Conservation (phyloP, 2,113 vertebrate genomes). For the Cynoglossus semilaevis region DNA sequence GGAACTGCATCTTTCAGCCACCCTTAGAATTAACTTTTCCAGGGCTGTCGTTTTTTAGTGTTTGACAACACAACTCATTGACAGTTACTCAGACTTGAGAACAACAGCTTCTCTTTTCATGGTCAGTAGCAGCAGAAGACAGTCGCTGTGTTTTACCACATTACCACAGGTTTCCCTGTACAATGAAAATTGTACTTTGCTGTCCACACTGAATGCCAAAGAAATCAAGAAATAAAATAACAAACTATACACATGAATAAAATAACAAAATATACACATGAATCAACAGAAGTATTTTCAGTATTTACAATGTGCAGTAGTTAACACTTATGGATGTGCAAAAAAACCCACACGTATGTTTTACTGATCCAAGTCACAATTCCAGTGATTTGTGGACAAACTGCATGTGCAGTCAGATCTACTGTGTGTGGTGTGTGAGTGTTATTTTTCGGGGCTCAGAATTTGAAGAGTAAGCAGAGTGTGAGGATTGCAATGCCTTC, state of each 20-base stretch:
- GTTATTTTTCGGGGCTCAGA: slow-evolving; percentile 3
- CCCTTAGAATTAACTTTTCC: no score
- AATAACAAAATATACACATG: no score
- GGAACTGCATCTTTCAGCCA: no score
- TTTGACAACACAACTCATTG: slow-evolving; percentile 40
- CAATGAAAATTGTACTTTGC: no score
- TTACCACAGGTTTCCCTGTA: no score
- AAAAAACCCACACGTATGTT: slow-evolving; percentile 42
- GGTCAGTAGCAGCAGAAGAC: slow-evolving; percentile 37
- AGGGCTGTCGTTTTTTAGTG: no score
- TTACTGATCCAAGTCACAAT: slow-evolving; percentile 13
- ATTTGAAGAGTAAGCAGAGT: slow-evolving; percentile 2
- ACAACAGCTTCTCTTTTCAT: slow-evolving; percentile 43
- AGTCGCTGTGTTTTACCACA: slow-evolving; percentile 48
- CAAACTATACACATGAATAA: no score
- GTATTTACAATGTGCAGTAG: no score
- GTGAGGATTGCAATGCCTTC: slow-evolving; percentile 16
- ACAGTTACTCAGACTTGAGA: slow-evolving; percentile 18
- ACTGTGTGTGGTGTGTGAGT: neutral
- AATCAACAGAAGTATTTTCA: no score
- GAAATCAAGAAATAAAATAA: no score
- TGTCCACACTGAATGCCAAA: no score
- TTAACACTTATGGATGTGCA: no score
- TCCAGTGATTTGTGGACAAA: slow-evolving; percentile 16
- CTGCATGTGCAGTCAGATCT: neutral